A percentile compares a stretch with the other conserved stretches of the same genome.
phyloP scores from a whole-genome alignment of 2,888 invertebrate genomes.

The Mythimna loreyi region DNA sequence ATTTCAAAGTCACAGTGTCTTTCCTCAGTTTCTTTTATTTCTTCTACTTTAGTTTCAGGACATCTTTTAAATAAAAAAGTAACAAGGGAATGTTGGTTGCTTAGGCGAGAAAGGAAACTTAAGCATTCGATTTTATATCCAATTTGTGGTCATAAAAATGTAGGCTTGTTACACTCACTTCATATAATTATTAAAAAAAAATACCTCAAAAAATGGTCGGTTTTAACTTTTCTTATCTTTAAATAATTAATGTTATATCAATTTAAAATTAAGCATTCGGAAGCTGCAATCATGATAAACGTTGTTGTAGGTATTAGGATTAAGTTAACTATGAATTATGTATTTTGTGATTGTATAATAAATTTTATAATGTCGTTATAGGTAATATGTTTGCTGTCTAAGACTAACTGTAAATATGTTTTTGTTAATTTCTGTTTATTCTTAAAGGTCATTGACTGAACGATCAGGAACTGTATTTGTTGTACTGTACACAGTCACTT shows the following conservation, averaged over 20 bases:
- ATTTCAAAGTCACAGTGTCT: background rate
- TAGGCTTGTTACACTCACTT: conserved; percentile 10
- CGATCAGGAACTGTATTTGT: conserved; percentile 31
- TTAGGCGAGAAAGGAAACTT: background rate
- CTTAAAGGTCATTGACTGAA: conserved; percentile 36
- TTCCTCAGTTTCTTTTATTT: background rate
- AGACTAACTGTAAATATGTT: conserved; percentile 47
- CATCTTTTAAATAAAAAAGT: background rate
- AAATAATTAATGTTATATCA: conserved; percentile 25
- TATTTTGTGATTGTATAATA: conserved; percentile 54
- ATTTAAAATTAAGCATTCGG: conserved; percentile 38
- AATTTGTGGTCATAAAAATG: conserved; percentile 6
- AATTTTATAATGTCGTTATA: conserved; percentile 42
- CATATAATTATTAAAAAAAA: conserved; percentile 2
- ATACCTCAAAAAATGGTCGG: conserved; percentile 28
- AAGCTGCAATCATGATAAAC: conserved; percentile 38
- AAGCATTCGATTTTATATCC: conserved; percentile 8
- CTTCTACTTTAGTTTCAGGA: conserved; percentile 3
- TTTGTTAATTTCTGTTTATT: conserved; percentile 51
- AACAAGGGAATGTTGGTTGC: conserved; percentile 6
- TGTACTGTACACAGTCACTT: conserved; percentile 34
- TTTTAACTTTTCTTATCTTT: conserved; percentile 39
- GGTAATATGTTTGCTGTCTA: conserved; percentile 52
- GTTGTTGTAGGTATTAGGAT: conserved; percentile 39
- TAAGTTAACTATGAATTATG: conserved; percentile 39